These are phyloP conservation scores for Brachionus manjavacas DNA, from an alignment of 1,140 invertebrate genomes.

Conservation along the genomic window DNA sequence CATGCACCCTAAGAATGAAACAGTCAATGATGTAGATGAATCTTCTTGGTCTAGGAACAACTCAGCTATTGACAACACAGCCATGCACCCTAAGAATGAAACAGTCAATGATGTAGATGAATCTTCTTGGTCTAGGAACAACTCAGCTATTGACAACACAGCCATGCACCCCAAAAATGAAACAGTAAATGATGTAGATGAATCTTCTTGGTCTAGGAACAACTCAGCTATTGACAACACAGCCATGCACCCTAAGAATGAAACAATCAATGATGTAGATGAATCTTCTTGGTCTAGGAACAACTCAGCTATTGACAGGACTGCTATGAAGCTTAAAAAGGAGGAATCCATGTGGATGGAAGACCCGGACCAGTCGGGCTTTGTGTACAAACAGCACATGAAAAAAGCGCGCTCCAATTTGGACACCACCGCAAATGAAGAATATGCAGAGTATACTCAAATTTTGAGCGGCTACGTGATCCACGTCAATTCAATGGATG, in stretches of 20 bases:
- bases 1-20: neutral
- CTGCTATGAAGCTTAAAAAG: neutral
- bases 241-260: neutral
- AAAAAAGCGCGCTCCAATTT: neutral
- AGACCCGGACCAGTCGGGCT: neutral
- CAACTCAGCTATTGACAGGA: neutral
- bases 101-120: neutral
- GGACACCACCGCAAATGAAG: neutral
- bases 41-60: neutral
- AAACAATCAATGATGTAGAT: neutral
- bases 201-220: neutral
- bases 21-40: neutral
- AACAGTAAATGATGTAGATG: neutral
- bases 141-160: neutral
- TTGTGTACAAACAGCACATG: neutral
- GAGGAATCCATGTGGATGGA: neutral
- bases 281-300: neutral
- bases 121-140: neutral
- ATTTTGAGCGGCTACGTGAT: neutral
- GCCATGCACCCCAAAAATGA: neutral
- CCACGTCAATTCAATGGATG: slow-evolving; percentile 28
- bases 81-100: neutral
- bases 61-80: neutral
- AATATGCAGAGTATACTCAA: neutral
- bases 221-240: neutral